phyloP scores from a whole-genome alignment of 2,797 vertebrate genomes.

The Gambelia wislizenii region DNA sequence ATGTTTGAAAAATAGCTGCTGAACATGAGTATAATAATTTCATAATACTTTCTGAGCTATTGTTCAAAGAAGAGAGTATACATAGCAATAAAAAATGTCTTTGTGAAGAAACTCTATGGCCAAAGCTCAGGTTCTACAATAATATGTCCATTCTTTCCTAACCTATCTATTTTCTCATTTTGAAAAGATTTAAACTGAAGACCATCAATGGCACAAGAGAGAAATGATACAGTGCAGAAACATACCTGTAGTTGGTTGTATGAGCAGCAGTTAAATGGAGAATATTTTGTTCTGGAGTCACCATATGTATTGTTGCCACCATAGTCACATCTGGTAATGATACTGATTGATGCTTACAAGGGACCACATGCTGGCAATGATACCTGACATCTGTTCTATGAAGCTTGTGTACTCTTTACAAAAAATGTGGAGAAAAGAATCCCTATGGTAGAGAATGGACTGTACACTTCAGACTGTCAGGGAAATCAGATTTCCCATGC shows the following conservation, averaged over 20 bases:
- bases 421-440: background rate
- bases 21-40: constrained; percentile 53
- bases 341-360: background rate
- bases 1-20: constrained; percentile 61
- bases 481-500: background rate
- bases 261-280: background rate
- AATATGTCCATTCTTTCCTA: constrained; percentile 35
- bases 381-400: background rate
- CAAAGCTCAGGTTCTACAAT: constrained; percentile 54
- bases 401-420: background rate
- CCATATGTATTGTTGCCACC: background rate
- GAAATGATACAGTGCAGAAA: background rate
- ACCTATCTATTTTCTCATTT: constrained; percentile 60
- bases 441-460: background rate
- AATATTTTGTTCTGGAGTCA: constrained; percentile 9
- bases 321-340: background rate
- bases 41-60: constrained; percentile 46
- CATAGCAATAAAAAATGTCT: constrained; percentile 55
- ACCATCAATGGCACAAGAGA: constrained; percentile 1
- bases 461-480: background rate
- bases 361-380: background rate
- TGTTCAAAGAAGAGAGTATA: constrained; percentile 51
- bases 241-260: background rate
- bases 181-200: constrained; percentile 53
- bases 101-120: constrained; percentile 31